These are phyloP conservation scores for Drosophila picticornis DNA, from an alignment of 2,888 invertebrate species.

Conservation along the genomic window DNA sequence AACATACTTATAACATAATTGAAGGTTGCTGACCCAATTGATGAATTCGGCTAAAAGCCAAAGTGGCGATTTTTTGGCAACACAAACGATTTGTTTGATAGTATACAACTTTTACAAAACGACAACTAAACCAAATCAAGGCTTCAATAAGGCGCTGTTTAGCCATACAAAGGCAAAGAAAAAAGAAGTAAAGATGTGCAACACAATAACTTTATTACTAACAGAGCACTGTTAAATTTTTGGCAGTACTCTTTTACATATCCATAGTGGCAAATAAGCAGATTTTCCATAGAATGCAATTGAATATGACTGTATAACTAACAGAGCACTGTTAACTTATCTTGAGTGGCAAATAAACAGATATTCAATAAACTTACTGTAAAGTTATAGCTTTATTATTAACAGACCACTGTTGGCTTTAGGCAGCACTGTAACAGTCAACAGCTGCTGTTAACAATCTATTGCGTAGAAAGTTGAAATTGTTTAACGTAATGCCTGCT, in stretches of 20 bases:
- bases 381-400: neutral
- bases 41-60: neutral
- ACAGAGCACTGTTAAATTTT: neutral
- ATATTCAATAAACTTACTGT: neutral
- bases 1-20: constrained; percentile 13
- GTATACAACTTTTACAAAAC: neutral
- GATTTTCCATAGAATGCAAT: neutral
- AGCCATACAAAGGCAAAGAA: neutral
- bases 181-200: neutral
- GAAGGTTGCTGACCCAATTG: constrained; percentile 36
- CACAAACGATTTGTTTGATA: constrained; percentile 6
- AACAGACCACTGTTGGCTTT: neutral
- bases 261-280: neutral
- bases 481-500: neutral
- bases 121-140: neutral
- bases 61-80: neutral
- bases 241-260: neutral
- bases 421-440: neutral
- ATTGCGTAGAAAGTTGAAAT: neutral
- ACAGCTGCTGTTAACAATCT: neutral
- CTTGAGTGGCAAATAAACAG: neutral
- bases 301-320: neutral
- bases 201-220: neutral
- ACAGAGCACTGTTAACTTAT: neutral
- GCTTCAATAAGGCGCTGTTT: neutral